These are phyloP conservation scores for Euglossa dilemma DNA, from an alignment of 1,140 invertebrate species.

Conservation along the genomic window DNA sequence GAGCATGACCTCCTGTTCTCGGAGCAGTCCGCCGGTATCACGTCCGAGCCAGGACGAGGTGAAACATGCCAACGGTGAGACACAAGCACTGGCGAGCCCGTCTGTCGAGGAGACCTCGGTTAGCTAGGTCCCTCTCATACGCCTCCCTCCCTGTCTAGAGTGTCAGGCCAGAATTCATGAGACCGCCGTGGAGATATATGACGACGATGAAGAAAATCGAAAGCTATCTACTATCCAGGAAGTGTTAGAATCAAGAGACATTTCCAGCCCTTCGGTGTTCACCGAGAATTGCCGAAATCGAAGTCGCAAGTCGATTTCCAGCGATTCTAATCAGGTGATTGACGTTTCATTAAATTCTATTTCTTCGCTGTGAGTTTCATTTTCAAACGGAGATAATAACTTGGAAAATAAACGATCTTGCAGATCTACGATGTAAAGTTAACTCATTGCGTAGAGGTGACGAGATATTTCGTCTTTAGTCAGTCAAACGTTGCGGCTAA, in stretches of 20 bases:
- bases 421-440: too few relatives aligned
- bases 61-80: conserved; percentile 79
- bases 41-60: conserved; percentile 59
- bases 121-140: conserved; percentile 77
- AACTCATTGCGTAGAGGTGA: too few relatives aligned
- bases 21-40: conserved; percentile 78
- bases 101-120: conserved; percentile 81
- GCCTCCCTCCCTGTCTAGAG: conserved; percentile 69
- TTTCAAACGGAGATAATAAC: too few relatives aligned
- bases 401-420: too few relatives aligned
- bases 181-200: conserved; percentile 67
- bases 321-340: conserved; percentile 54
- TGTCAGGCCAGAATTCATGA: conserved; percentile 50
- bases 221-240: conserved; percentile 67
- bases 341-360: conserved; percentile 29
- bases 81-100: conserved; percentile 76
- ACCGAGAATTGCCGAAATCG: conserved; percentile 37
- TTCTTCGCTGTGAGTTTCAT: too few relatives aligned
- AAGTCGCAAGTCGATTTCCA: conserved; percentile 21
- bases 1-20: conserved; percentile 80
- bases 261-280: conserved; percentile 46
- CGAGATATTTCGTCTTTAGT: too few relatives aligned
- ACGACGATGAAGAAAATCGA: conserved; percentile 44
- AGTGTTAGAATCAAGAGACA: conserved; percentile 58
- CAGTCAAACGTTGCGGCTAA: too few relatives aligned